Base-by-base conservation (phyloP, 2,888 invertebrate species). In the Buathra laborator region DNA sequence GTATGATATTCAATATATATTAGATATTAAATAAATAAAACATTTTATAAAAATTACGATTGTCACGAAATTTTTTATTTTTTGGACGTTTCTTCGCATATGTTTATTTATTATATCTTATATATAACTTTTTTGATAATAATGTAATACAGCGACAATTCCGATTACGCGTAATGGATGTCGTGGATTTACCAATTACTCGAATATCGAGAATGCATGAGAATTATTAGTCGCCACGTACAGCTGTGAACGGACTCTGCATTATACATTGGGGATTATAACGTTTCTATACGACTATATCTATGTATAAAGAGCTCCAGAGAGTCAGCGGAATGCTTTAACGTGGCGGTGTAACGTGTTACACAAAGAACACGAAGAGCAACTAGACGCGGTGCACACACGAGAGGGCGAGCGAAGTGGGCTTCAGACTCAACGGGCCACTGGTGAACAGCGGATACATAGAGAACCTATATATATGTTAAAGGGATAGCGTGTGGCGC, bases 301-400 rank as follows among this genome's bases (percentile, higher is more conserved):
- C 24, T 53, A 29, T 68, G 29, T 66, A 24, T 67, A 66, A 53
- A 37, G 67, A 51, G 66, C 76, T 67, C 67, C 16, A 66, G 66
- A 64, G 77, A 77, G 59, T 81, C 77, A 74, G 68, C 46, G 84
- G 81, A 84, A 81, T 78, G 79, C 74, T 84, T 12, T 71, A 76
- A 80, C 76, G 76, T 75, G 62, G 68, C 59, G 77, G 53, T 68
- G 53, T 72, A 78, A 81, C 66, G 62, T 81, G 81, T 81, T 81
- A 78, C 72, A 84, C 72, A 81, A 84, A 84, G 81, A 77, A 62
- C 72, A 24, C 77, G 53, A 64, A 37, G 46, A 46, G 77, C 12
- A 74, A 53, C 53, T 43, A 14, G 44, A 68, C 53, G 56, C 64
- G 66, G 71, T 81, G 71, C 48, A 72, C 71, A 77, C 32, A 68